Conservation (phyloP, 2,888 invertebrate genomes). For the Drosophila macrospina region DNA sequence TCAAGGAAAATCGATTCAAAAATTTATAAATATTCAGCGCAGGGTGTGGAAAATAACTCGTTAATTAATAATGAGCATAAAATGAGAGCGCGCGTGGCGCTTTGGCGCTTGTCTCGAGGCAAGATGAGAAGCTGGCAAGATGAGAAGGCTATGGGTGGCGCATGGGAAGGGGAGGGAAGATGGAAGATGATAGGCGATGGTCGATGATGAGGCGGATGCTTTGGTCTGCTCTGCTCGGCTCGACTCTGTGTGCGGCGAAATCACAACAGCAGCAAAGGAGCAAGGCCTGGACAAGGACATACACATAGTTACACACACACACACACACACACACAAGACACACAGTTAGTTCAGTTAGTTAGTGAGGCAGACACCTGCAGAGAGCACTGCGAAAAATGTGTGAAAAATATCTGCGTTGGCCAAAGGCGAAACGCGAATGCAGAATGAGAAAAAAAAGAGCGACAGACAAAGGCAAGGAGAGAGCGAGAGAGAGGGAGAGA, state of each 20-base stretch:
- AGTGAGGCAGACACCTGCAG: conserved; percentile 28
- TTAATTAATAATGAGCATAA: conserved; percentile 79
- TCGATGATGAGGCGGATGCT: conserved; percentile 5
- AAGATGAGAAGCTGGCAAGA: neutral
- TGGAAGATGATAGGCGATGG: conserved; percentile 12
- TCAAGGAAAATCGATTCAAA: conserved; percentile 72
- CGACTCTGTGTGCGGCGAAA: conserved; percentile 48
- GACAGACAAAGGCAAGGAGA: neutral
- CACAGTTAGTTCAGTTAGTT: conserved; percentile 8
- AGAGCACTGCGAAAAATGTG: conserved; percentile 59
- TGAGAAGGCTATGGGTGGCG: neutral
- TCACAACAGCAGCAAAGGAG: conserved; percentile 49
- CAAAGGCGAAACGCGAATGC: conserved; percentile 61
- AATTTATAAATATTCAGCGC: conserved; percentile 73
- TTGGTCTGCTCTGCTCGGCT: conserved; percentile 4
- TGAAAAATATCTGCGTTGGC: conserved; percentile 69
- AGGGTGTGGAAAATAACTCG: conserved; percentile 74
- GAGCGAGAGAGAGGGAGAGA: neutral
- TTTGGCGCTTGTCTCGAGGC: conserved; percentile 36
- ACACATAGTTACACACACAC: conserved; percentile 20
- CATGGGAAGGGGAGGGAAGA: neutral
- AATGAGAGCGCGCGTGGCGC: conserved; percentile 71
- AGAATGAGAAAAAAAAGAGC: conserved; percentile 16
- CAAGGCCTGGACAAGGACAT: conserved; percentile 35
- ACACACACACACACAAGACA: conserved; percentile 8